These are phyloP conservation scores for Neosilurus hyrtlii DNA, from an alignment of 2,797 vertebrate species.

Conservation along the genomic window DNA sequence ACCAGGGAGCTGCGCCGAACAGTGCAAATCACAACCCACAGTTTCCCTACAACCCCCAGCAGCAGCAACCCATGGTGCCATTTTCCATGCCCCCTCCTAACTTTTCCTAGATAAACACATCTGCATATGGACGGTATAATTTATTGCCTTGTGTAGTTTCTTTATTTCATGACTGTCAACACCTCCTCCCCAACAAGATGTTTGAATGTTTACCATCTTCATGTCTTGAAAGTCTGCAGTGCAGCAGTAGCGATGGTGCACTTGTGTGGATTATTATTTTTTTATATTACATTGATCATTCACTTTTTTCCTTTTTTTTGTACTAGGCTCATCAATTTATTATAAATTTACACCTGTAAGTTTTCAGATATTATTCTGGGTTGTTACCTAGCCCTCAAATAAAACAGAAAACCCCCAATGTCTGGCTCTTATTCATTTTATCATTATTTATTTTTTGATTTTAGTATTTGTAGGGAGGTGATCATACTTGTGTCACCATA, in stretches of 20 bases:
- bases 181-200: conserved; percentile 61
- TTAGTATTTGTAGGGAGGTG: no score
- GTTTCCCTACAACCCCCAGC: conserved; percentile 83
- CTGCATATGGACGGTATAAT: conserved; percentile 67
- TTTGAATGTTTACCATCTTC: conserved; percentile 62
- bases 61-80: conserved; percentile 82
- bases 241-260: conserved; percentile 85
- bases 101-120: conserved; percentile 85
- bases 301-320: conserved; percentile 73
- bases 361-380: conserved; percentile 59
- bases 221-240: conserved; percentile 81
- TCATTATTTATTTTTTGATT: neutral
- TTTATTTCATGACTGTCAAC: conserved; percentile 70
- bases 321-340: conserved; percentile 90
- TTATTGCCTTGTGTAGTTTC: conserved; percentile 73
- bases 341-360: conserved; percentile 84
- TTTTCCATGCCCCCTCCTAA: conserved; percentile 88
- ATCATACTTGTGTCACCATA: no score
- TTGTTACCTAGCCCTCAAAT: conserved; percentile 53
- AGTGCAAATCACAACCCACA: conserved; percentile 82
- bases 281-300: conserved; percentile 73
- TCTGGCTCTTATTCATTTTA: neutral
- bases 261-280: conserved; percentile 79
- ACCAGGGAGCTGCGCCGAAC: conserved; percentile 79
- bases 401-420: conserved; percentile 36